A percentile compares a stretch with the other conserved stretches of the same genome.
These are phyloP conservation scores for Rhabdornis inornatus DNA, from an alignment of 2,113 vertebrate species.

Conservation along the genomic window DNA sequence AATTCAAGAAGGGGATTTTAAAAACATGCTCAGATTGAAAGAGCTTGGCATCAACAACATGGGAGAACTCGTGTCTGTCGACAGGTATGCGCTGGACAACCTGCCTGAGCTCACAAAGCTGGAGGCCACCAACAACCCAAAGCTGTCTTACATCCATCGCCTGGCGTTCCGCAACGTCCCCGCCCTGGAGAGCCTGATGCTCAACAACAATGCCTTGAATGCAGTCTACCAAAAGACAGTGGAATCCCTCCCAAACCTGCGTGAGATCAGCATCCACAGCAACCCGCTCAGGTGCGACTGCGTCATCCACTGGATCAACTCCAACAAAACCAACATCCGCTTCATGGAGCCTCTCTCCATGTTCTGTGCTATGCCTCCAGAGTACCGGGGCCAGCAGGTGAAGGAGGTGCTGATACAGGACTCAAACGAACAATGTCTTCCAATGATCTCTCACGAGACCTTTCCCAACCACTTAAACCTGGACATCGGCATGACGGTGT, in stretches of 20 bases:
- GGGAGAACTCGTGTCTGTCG: constrained; percentile 92
- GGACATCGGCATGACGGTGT: constrained; percentile 83
- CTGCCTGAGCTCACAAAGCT: constrained; percentile 95
- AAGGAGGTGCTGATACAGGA: constrained; percentile 85
- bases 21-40: constrained; percentile 91
- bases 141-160: constrained; percentile 90
- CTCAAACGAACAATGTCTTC: constrained; percentile 86
- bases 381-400: constrained; percentile 86
- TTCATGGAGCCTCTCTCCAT: constrained; percentile 97
- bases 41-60: constrained; percentile 97
- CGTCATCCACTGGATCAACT: constrained; percentile 92
- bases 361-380: constrained; percentile 90
- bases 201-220: constrained; percentile 94
- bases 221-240: constrained; percentile 90
- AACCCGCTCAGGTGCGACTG: constrained; percentile 96
- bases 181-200: constrained; percentile 94
- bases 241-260: constrained; percentile 89
- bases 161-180: constrained; percentile 91
- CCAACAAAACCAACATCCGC: constrained; percentile 91
- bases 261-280: constrained; percentile 95
- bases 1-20: constrained; percentile 95
- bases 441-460: constrained; percentile 90
- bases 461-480: constrained; percentile 88
- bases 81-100: constrained; percentile 89
- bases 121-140: constrained; percentile 96